phyloP scores from a whole-genome alignment of 2,888 invertebrate species.

The Diadegma fenestrale region DNA sequence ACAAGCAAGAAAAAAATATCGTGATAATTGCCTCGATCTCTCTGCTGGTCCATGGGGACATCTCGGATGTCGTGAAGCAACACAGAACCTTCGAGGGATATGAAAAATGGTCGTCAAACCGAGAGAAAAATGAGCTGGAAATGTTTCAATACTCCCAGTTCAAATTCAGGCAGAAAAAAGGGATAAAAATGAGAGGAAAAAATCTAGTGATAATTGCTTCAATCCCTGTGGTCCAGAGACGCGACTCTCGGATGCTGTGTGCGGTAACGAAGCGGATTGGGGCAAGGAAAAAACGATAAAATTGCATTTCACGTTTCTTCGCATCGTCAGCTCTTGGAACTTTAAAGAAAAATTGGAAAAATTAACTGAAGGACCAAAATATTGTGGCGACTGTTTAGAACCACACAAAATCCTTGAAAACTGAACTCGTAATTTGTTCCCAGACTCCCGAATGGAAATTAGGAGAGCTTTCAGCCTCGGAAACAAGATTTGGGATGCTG shows the following conservation, averaged over 20 bases:
- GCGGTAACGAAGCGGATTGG: not conserved
- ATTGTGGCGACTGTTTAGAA: not conserved
- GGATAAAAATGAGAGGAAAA: not conserved
- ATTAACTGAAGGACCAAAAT: not conserved
- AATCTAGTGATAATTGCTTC: not conserved
- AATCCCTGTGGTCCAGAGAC: not conserved
- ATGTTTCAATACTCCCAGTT: not conserved
- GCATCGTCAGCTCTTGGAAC: not conserved
- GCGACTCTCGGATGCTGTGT: not conserved
- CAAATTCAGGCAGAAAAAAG: not conserved
- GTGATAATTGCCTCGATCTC: constrained; percentile 39
- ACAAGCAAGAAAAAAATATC: not conserved
- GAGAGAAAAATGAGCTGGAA: constrained; percentile 6
- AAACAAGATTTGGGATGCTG: not conserved
- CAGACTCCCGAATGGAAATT: not conserved
- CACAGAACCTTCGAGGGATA: constrained; percentile 16
- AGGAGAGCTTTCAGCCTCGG: not conserved
- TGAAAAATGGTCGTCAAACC: constrained; percentile 30
- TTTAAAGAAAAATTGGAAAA: not conserved
- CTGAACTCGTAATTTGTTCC: not conserved
- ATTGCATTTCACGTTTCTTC: not conserved
- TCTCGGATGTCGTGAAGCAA: not conserved
- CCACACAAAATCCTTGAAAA: not conserved
- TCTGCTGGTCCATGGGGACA: constrained; percentile 10
- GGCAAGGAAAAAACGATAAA: not conserved